Base-by-base conservation (phyloP, 2,797 vertebrate genomes). In the Mus minutoides region DNA sequence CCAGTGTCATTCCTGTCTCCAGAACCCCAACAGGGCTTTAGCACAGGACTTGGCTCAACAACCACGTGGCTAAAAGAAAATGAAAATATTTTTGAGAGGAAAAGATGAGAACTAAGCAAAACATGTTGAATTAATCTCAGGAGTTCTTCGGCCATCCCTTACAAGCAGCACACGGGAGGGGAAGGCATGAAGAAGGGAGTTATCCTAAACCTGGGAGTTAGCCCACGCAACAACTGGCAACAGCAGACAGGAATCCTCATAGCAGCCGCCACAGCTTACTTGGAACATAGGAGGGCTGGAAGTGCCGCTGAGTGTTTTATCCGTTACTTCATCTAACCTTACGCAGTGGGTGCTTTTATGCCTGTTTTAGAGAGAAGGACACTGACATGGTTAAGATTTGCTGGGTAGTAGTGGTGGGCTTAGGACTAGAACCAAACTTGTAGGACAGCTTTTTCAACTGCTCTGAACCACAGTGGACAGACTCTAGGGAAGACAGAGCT, bases 151-250 rank as follows among this genome's bases (percentile, higher is more conserved):
- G 54, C 43, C 22, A 52, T 43, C 22, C 88, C 43, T 62, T 13
- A 77, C 76, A 37, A 95, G 31, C 13, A 64, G 79, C 26, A 75
- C 17, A 29, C 6, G 40, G 49, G 62, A 58, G 56, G 37, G 34
- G 54, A 56, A 31, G 5, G 85, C 17, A 31, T 7, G 31, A 62
- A 92, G 43, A 83, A 80, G 49, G 49, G 13, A 87, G 34, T 37
- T 73, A n/a, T 54, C 84, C 73, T 52, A 67, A 96, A 85, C 60
- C n/a, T 82, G 40, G n/a, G 54, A 79, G 26, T 87, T 87, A 92
- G n/a, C 67, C 79, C 54, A 76, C 22, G 3, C 6, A n/a, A 60
- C 94, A 76, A 60, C 34, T 40, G 2, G 34, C 71, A 87, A 52
- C 37, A 93, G 31, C n/a, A 82, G 54, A 56, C 10, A 31, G 84